Base-by-base conservation (phyloP, 1,140 invertebrate species). In the Trachymyrmex cornetzi region DNA sequence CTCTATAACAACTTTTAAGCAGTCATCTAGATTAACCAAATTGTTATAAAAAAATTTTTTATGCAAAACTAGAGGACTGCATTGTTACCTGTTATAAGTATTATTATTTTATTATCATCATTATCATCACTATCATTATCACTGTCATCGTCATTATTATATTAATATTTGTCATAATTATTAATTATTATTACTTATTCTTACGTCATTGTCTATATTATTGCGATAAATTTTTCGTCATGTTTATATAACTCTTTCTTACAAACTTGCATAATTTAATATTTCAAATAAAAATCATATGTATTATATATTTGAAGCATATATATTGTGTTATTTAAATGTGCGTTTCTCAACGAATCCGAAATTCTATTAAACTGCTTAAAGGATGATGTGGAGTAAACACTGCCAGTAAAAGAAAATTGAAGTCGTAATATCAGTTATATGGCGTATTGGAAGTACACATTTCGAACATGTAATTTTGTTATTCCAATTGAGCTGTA, bases 1-100 rank as follows among this genome's bases (percentile, higher is more conserved):
- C 86, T 90, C 88, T 88, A 86, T 80, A 81, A 87, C 85, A 91
- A 88, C 77, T 91, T 91, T 91, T 91, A 91, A 91, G 89, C 90
- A 91, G 90, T 91, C 85, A 77, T 87, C 75, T 81, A 85, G 50
- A 87, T 66, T 69, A 80, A 63, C 30, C n/a, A 67, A 82, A 84
- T 30, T 89, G 74, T 85, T 77, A 85, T 64, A 64, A 66, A 66
- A 87, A 50, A 61, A 6, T 3, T 38, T 85, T 44, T 55, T 81
- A 48, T 59, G 63, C 53, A 85, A 75, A 63, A 79, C 24, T 87
- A 90, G 38, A 38, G 77, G 34, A 82, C 64, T 90, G 64, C 27
- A 72, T 82, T 88, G 82, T 90, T 91, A 90, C 66, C 77, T 90
- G 86, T 90, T 87, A 67, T 72, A 85, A 90, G 85, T 87, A 89